These are phyloP conservation scores for Sisyra terminalis DNA, from an alignment of 2,888 invertebrate genomes.

Conservation along the genomic window DNA sequence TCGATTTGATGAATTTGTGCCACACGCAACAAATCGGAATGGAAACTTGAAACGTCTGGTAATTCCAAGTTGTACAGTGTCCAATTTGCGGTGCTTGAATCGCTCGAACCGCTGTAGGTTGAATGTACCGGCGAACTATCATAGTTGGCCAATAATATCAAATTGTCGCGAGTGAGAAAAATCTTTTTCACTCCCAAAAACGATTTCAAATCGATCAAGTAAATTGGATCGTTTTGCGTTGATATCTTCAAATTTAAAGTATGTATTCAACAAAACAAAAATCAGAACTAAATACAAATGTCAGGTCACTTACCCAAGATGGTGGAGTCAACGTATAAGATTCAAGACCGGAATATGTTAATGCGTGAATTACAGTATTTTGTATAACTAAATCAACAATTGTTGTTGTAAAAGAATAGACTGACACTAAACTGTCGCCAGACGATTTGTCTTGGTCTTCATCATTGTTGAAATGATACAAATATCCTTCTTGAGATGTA, in stretches of 20 bases:
- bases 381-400: constrained; percentile 49
- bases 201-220: constrained; percentile 47
- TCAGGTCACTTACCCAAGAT: neutral
- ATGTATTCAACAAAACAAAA: constrained; percentile 25
- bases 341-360: constrained; percentile 60
- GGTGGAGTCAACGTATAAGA: constrained; percentile 45
- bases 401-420: constrained; percentile 56
- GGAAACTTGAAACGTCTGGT: constrained; percentile 44
- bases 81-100: constrained; percentile 33
- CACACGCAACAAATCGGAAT: constrained; percentile 51
- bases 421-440: constrained; percentile 34
- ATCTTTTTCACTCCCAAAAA: constrained; percentile 44
- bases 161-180: constrained; percentile 28
- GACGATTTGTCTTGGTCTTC: neutral
- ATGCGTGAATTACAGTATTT: constrained; percentile 49
- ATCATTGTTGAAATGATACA: constrained; percentile 39
- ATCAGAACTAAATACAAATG: constrained; percentile 4
- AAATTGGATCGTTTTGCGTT: constrained; percentile 39
- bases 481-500: constrained; percentile 50
- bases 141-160: constrained; percentile 38
- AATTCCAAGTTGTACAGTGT: constrained; percentile 56
- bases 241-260: constrained; percentile 20
- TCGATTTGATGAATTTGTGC: constrained; percentile 44
- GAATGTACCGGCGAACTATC: constrained; percentile 35
- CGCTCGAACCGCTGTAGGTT: constrained; percentile 22